Conservation (phyloP, 2,888 invertebrate species). For the Chymomyza fuscimana region DNA sequence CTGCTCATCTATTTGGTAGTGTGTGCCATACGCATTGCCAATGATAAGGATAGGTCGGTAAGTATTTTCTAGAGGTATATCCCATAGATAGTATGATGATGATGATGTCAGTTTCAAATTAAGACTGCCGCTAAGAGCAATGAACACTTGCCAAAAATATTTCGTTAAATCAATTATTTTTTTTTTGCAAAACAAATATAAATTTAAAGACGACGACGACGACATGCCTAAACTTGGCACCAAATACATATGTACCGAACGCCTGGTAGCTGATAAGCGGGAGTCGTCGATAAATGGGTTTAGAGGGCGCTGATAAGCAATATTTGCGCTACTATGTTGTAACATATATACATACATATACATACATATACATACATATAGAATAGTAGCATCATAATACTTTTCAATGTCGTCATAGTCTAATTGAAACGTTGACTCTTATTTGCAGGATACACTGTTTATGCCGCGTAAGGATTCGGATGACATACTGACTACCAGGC, state of each 20-base stretch:
- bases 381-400: not conserved
- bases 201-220: slow-evolving; percentile 44
- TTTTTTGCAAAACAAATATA: not conserved
- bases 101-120: slow-evolving; percentile 19
- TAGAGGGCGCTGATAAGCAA: slow-evolving; percentile 39
- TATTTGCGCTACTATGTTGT: slow-evolving; percentile 2
- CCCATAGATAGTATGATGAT: not conserved
- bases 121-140: slow-evolving; percentile 36
- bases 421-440: not conserved
- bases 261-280: slow-evolving; percentile 53
- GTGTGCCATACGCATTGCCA: slow-evolving; percentile 50
- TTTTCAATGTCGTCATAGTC: not conserved
- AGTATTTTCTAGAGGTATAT: slow-evolving; percentile 43
- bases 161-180: not conserved
- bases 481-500: slow-evolving; percentile 64
- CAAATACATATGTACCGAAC: slow-evolving; percentile 4
- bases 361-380: not conserved
- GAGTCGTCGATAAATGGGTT: slow-evolving; percentile 45
- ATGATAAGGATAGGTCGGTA: slow-evolving; percentile 65
- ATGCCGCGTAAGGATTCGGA: slow-evolving; percentile 71
- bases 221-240: slow-evolving; percentile 62
- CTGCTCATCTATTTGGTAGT: slow-evolving; percentile 66
- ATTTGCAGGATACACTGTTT: slow-evolving; percentile 66
- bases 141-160: slow-evolving; percentile 39
- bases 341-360: not conserved